Evolutionary conservation across 2,113 vertebrate species (phyloP), one percentile per base, ranked within the genome.

Genomic region (Desmodus rotundus): DNA sequence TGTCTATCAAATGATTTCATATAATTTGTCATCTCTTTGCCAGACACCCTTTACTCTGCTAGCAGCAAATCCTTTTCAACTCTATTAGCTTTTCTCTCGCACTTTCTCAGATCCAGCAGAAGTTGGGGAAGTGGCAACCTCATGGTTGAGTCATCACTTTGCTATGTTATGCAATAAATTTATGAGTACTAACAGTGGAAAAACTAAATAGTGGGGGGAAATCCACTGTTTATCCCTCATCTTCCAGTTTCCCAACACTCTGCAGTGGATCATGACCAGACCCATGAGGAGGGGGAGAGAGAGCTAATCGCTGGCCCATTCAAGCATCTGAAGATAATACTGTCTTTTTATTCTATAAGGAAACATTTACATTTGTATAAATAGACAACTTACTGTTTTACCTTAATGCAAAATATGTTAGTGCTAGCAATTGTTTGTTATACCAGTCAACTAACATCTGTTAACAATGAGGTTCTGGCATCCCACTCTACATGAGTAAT

Each of bases 361-460:
- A 82, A 50, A 87, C 9, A 82, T 77, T 88, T 90, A 54, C 65
- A 86, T 84, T 28, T 67, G 4, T 80, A 77, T 58, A 82, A 88
- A 77, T 31, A 93, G 45, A 93, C 24, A 22, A 47, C 24, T 31
- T 54, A 56, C 43, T 89, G 68, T 91, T 87, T 96, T 76, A 73
- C 36, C 80, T 87, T 78, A 56, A 52, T 65, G 45, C 33, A 83
- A 87, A 93, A 83, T 72, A 9, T 94, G 83, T 94, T 92, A 74
- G 36, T 70, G 4, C 96, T 83, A 97, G 83, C 78, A 70, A 68
- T 81, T 92, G 89, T 94, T 87, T 95, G 68, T 84, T 67, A 72
- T 11, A 33, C 33, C 43, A 31, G 43, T 33, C 85, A 76, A 52
- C 36, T 36, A 45, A 47, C 80, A 96, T 94, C 96, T 95, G 94